A percentile compares a stretch with the other conserved stretches of the same genome.
phyloP scores from a whole-genome alignment of 2,888 invertebrate species.

The Hypomecis atomaria region DNA sequence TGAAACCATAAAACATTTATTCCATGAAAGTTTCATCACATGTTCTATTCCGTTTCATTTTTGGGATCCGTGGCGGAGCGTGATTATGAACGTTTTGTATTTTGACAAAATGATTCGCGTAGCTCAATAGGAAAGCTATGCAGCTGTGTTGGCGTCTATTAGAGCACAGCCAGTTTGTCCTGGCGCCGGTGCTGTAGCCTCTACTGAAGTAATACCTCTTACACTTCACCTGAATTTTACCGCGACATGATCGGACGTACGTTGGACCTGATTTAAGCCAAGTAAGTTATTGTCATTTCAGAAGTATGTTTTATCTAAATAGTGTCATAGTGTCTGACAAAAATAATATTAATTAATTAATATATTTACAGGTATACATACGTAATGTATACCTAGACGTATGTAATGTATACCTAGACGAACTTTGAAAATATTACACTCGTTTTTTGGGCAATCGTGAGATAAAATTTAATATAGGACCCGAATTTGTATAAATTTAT shows the following conservation, averaged over 20 bases:
- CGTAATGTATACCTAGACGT: too few species aligned
- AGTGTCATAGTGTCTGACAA: too few species aligned
- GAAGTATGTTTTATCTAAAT: too few species aligned
- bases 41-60: neutral
- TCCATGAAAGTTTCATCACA: neutral
- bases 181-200: neutral
- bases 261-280: too few species aligned
- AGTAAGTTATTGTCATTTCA: too few species aligned
- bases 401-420: too few species aligned
- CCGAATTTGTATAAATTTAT: too few species aligned
- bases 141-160: neutral
- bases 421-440: too few species aligned
- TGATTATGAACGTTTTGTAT: slow-evolving; percentile 8
- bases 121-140: neutral
- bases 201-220: neutral
- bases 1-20: neutral
- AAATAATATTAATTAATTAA: too few species aligned
- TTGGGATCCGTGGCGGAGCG: neutral
- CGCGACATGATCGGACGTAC: neutral
- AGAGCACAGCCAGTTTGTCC: neutral
- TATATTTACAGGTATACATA: too few species aligned
- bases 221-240: neutral
- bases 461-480: too few species aligned
- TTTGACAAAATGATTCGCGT: neutral
- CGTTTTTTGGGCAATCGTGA: too few species aligned